Evolutionary conservation across 2,797 vertebrate genomes (phyloP).

Genomic region (Pygocentrus nattereri): DNA sequence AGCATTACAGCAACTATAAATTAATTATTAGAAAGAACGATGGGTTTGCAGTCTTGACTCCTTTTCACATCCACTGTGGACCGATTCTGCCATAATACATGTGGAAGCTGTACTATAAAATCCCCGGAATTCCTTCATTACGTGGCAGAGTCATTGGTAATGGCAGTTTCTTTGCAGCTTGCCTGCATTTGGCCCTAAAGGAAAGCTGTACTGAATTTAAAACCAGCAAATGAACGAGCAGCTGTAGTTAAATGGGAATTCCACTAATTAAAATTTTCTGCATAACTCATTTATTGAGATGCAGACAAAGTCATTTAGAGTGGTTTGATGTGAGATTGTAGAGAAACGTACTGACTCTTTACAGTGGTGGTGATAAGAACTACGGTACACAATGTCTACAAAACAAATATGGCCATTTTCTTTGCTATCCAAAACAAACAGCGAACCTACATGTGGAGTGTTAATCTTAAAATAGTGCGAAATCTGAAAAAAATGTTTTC

Average conservation of each 20-base stretch:
- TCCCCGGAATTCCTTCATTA: background rate
- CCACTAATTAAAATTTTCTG: background rate
- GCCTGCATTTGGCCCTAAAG: background rate
- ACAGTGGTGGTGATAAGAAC: background rate
- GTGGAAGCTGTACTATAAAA: constrained; percentile 1
- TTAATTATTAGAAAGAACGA: background rate
- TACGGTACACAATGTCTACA: background rate
- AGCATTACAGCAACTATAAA: background rate
- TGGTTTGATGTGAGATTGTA: background rate
- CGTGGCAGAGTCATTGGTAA: background rate
- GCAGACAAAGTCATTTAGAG: background rate
- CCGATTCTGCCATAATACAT: background rate
- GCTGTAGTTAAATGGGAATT: background rate
- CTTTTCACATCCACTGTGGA: background rate
- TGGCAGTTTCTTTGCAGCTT: constrained; percentile 14
- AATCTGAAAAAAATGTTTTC: no score
- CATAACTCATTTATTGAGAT: background rate
- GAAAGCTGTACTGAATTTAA: constrained; percentile 1
- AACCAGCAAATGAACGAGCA: background rate
- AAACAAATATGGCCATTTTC: background rate
- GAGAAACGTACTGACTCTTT: background rate
- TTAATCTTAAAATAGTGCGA: no score
- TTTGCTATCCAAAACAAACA: no score
- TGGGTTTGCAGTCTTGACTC: background rate
- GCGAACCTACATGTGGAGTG: no score